phyloP scores from a whole-genome alignment of 2,113 vertebrate species.

The Brachypodius melanocephalos region DNA sequence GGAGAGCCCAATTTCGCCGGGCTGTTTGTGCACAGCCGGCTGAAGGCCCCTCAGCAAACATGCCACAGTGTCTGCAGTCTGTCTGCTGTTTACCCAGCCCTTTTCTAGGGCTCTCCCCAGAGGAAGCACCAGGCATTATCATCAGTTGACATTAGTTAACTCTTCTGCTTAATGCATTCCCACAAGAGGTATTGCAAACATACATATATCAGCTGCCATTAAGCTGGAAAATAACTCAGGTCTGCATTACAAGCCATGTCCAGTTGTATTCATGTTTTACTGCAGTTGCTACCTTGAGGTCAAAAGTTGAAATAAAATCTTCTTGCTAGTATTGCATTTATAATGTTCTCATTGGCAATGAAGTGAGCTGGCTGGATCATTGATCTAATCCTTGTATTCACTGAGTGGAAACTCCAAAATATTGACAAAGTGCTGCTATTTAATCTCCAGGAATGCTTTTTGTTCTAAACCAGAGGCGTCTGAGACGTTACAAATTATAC shows the following conservation, averaged over 20 bases:
- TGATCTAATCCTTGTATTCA: constrained; percentile 12
- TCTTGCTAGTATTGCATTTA: not conserved
- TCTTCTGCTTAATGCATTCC: constrained; percentile 18
- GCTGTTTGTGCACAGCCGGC: not conserved
- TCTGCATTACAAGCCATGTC: not conserved
- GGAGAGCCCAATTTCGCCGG: not conserved
- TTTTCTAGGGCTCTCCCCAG: not conserved
- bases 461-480: not conserved
- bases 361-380: not conserved
- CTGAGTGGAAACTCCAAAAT: constrained; percentile 31
- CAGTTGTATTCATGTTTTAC: not conserved
- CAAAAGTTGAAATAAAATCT: constrained; percentile 10
- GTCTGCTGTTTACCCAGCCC: not conserved
- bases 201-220: not conserved
- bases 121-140: constrained; percentile 26
- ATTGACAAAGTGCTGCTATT: constrained; percentile 27
- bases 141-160: constrained; percentile 28
- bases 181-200: not conserved
- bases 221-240: not conserved
- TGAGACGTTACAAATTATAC: not conserved
- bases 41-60: constrained; percentile 26
- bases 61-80: constrained; percentile 10
- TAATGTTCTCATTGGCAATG: constrained; percentile 26
- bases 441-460: constrained; percentile 51
- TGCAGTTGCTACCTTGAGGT: constrained; percentile 12